These are phyloP conservation scores for Nomada ferruginata DNA, from an alignment of 2,888 invertebrate species.

Conservation along the genomic window DNA sequence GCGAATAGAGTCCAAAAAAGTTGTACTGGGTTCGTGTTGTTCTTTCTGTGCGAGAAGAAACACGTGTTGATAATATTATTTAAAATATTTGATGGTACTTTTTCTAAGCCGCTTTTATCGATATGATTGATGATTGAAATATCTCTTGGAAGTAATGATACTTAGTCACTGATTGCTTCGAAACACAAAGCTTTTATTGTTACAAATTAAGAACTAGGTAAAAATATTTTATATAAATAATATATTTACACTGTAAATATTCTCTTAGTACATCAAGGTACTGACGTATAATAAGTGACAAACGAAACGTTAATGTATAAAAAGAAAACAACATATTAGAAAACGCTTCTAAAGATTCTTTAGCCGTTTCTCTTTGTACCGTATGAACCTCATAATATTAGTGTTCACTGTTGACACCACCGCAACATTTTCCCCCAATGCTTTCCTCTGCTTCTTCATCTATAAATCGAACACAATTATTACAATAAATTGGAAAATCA, in stretches of 20 bases:
- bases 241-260: slow-evolving; percentile 44
- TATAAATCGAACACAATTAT: slow-evolving; percentile 77
- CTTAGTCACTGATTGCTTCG: slow-evolving; percentile 2
- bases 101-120: slow-evolving; percentile 3
- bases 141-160: not conserved
- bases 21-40: slow-evolving; percentile 8
- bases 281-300: not conserved
- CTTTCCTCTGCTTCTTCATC: slow-evolving; percentile 88
- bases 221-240: slow-evolving; percentile 23
- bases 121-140: slow-evolving; percentile 1
- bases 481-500: not conserved
- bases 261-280: slow-evolving; percentile 11
- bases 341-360: slow-evolving; percentile 45
- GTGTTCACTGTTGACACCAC: slow-evolving; percentile 89
- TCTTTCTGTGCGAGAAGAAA: not conserved
- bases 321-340: not conserved
- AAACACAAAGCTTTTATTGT: slow-evolving; percentile 40
- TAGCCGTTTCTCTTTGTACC: slow-evolving; percentile 87
- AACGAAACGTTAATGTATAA: slow-evolving; percentile 9
- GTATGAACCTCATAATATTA: slow-evolving; percentile 90
- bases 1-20: slow-evolving; percentile 63
- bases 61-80: slow-evolving; percentile 1
- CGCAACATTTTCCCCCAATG: slow-evolving; percentile 88
- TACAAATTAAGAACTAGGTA: slow-evolving; percentile 20
- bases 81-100: not conserved